phyloP scores from a whole-genome alignment of 2,888 invertebrate species.

The Dilophus febrilis region DNA sequence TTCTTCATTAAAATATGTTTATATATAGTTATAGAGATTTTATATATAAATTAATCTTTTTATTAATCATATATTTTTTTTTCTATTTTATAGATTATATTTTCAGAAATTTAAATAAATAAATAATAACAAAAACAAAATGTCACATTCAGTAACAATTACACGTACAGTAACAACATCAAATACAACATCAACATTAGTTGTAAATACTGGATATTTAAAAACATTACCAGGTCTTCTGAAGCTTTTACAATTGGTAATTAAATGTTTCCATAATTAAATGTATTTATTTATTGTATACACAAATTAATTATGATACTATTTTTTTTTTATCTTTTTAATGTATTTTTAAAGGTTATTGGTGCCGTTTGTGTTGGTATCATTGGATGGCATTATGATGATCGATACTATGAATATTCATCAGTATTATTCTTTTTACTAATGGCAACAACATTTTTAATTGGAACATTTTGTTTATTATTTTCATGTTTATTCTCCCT shows the following conservation, averaged over 20 bases:
- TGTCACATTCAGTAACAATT: conserved; percentile 80
- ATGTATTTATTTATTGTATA: too few relatives aligned
- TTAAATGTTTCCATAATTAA: conserved; percentile 15
- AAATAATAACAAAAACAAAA: too few relatives aligned
- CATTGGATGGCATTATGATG: conserved; percentile 39
- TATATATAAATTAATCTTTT: neutral
- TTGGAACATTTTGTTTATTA: conserved; percentile 60
- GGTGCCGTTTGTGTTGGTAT: conserved; percentile 60
- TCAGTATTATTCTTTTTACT: conserved; percentile 53
- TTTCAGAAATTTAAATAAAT: too few relatives aligned
- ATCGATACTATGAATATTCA: conserved; percentile 20
- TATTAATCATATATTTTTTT: too few relatives aligned
- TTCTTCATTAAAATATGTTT: too few relatives aligned
- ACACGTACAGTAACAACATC: conserved; percentile 73
- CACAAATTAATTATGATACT: too few relatives aligned
- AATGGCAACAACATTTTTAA: conserved; percentile 58
- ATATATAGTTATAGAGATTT: too few relatives aligned
- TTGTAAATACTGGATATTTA: conserved; percentile 66
- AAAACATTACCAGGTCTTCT: conserved; percentile 61
- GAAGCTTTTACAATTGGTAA: conserved; percentile 68
- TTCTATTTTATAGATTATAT: too few relatives aligned
- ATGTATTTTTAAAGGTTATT: conserved; percentile 41
- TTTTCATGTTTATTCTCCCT: conserved; percentile 59
- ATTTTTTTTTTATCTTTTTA: conserved; percentile 8
- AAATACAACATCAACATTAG: conserved; percentile 54